Evolutionary conservation across 2,113 vertebrate species (phyloP), one percentile per base, ranked within the genome.

Genomic region (Mastomys coucha): DNA sequence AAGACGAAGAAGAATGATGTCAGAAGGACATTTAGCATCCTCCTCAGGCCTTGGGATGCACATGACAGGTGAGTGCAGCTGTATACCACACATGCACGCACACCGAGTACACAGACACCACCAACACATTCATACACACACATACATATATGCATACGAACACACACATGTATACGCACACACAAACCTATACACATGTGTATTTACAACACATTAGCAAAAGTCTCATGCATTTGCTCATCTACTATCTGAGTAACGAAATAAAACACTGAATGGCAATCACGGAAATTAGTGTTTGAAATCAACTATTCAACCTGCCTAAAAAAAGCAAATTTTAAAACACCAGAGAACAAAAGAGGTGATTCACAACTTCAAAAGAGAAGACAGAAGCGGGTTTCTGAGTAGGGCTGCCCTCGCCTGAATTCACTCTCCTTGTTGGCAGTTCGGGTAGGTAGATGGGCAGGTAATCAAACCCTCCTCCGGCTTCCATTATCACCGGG

Each of bases 321-420:
- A 36, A 95, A 58, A 58, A 85, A 86, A 60, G 53, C 33, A 63
- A 88, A 82, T 13, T n/a, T 63, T 92, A 63, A 92, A 82, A 49
- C 33, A 24, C 20, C 4, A 70, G 16, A 31, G 92, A 65, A n/a
- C 88, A 63, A 89, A 78, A 67, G 17, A 78, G 53, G 82, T 78
- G 70, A 89, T 58, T 65, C 76, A 63, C 7, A 94, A 58, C 36
- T 85, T 70, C 51, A 16, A 70, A 87, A 94, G 33, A 80, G 51
- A 96, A 91, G 92, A 80, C 39, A 78, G 75, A 88, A 1, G 5
- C 63, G 75, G 91, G 70, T 36, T 97, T 93, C 89, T 42, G 76
- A 96, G 58, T 60, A 92, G 77, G 89, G 14, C 0, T 76, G 78
- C 92, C 91, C 94, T 96, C 78, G 33, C 2, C 12, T 26, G 89